These are phyloP conservation scores for Silurus meridionalis DNA, from an alignment of 2,113 vertebrate genomes.

Conservation along the genomic window DNA sequence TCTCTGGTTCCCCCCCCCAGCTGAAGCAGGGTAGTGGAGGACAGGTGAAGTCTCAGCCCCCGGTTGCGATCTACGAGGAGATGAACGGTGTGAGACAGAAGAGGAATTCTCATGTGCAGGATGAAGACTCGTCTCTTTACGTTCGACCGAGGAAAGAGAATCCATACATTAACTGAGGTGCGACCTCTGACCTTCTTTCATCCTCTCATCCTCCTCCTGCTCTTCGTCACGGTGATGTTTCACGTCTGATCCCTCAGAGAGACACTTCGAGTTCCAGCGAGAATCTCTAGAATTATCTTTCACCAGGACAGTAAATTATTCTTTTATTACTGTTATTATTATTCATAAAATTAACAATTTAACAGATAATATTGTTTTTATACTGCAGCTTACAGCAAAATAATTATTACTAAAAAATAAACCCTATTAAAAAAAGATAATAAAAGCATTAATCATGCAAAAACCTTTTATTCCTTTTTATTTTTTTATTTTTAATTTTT, in stretches of 20 bases:
- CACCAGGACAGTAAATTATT: too few species aligned
- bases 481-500: neutral
- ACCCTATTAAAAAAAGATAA: too few species aligned
- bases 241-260: neutral
- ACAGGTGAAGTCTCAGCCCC: conserved; percentile 33
- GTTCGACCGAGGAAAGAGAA: conserved; percentile 52
- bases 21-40: neutral
- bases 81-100: conserved; percentile 63
- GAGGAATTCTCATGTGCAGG: neutral
- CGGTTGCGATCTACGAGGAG: conserved; percentile 71
- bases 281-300: too few species aligned
- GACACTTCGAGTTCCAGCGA: neutral
- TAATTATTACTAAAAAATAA: too few species aligned
- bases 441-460: too few species aligned
- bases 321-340: too few species aligned
- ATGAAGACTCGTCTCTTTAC: conserved; percentile 50
- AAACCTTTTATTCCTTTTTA: too few species aligned
- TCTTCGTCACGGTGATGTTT: too few species aligned
- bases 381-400: too few species aligned
- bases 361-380: too few species aligned
- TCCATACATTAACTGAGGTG: conserved; percentile 54
- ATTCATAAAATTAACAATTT: too few species aligned
- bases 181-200: neutral
- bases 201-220: neutral
- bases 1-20: neutral